phyloP scores from a whole-genome alignment of 2,113 vertebrate species.

The Ascaphus truei region DNA sequence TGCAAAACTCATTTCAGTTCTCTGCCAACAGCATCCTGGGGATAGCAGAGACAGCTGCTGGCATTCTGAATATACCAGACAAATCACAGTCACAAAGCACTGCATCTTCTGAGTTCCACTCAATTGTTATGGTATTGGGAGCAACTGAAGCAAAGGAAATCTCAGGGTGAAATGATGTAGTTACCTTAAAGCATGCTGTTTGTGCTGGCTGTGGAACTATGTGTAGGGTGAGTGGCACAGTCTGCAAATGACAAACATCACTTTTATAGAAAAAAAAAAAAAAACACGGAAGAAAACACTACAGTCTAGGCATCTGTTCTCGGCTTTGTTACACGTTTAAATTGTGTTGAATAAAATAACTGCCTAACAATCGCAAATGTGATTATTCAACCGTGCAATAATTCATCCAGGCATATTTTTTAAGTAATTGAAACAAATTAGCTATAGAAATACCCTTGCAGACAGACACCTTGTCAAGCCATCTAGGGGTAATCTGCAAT shows the following conservation, averaged over 20 bases:
- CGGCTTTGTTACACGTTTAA: neutral
- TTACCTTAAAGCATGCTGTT: slow-evolving; percentile 31
- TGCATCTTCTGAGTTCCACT: slow-evolving; percentile 29
- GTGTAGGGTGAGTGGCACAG: neutral
- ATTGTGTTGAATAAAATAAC: neutral
- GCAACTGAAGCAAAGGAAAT: slow-evolving; percentile 32
- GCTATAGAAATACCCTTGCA: neutral
- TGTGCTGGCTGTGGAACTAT: slow-evolving; percentile 3
- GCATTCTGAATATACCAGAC: slow-evolving; percentile 29
- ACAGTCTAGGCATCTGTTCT: neutral
- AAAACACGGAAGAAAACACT: neutral
- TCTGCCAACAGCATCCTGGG: slow-evolving; percentile 36
- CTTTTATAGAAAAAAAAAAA: neutral
- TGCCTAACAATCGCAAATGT: neutral
- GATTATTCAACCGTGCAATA: neutral
- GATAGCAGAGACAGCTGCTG: slow-evolving; percentile 35
- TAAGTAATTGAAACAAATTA: slow-evolving; percentile 14
- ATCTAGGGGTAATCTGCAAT: neutral
- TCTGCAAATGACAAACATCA: slow-evolving; percentile 4
- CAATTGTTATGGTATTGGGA: slow-evolving; percentile 33
- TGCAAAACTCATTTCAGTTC: slow-evolving; percentile 34
- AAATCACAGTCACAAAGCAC: slow-evolving; percentile 25
- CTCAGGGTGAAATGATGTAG: slow-evolving; percentile 32
- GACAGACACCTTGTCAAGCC: neutral
- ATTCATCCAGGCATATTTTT: neutral